A percentile compares a stretch with the other conserved stretches of the same genome.
These are phyloP conservation scores for Toxotes lorentzi DNA, from an alignment of 2,797 vertebrate species.

Conservation along the genomic window DNA sequence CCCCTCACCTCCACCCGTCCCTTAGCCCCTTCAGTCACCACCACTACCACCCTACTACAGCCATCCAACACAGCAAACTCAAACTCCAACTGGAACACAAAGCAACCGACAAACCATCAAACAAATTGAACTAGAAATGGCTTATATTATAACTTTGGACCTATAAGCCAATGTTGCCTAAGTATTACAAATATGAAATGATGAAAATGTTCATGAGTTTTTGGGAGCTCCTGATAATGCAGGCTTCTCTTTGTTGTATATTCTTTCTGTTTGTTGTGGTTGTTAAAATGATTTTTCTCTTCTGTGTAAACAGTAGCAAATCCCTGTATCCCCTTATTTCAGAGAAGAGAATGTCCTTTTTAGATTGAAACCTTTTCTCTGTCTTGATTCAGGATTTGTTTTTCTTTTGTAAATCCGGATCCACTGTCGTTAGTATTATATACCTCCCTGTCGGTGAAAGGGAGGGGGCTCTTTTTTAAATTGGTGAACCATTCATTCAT, in stretches of 20 bases:
- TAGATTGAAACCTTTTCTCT: slow-evolving; percentile 95
- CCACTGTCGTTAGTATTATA: slow-evolving; percentile 98
- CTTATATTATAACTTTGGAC: slow-evolving; percentile 99
- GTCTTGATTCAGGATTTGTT: slow-evolving; percentile 99
- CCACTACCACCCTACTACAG: slow-evolving; percentile 84
- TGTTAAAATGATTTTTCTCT: slow-evolving; percentile 85
- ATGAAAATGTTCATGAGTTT: slow-evolving; percentile 89
- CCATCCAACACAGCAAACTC: slow-evolving; percentile 86
- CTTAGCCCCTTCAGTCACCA: slow-evolving; percentile 79
- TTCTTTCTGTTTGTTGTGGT: slow-evolving; percentile 87
- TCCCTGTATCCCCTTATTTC: slow-evolving; percentile 90
- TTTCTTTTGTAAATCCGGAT: slow-evolving; percentile 94
- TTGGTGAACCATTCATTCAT: slow-evolving; percentile 96
- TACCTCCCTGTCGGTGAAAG: slow-evolving; percentile 89
- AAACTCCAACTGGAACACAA: slow-evolving; percentile 85
- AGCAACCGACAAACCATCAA: slow-evolving; percentile 81
- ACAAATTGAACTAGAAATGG: slow-evolving; percentile 97
- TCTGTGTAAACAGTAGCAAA: slow-evolving; percentile 91
- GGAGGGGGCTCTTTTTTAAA: slow-evolving; percentile 98
- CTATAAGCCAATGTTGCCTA: slow-evolving; percentile 99
- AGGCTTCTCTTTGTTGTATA: slow-evolving; percentile 90
- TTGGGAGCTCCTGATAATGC: slow-evolving; percentile 94
- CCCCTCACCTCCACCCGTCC: slow-evolving; percentile 64
- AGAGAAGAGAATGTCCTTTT: slow-evolving; percentile 99
- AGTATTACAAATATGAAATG: slow-evolving; percentile 98